A percentile compares a stretch with the other conserved stretches of the same genome.
These are phyloP conservation scores for Cyprinodon tularosa DNA, from an alignment of 2,113 vertebrate species.

Conservation along the genomic window DNA sequence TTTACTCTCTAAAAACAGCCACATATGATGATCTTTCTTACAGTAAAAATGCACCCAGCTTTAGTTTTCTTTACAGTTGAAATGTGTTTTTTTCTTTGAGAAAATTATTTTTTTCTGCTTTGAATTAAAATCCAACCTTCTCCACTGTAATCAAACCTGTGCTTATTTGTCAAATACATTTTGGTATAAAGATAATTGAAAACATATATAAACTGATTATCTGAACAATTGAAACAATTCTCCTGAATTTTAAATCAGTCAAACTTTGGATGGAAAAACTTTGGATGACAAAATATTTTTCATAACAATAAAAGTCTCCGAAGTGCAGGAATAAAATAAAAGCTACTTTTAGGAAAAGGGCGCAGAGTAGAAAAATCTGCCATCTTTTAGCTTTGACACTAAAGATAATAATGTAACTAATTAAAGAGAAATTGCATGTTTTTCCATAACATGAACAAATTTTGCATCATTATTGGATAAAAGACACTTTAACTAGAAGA, in stretches of 20 bases:
- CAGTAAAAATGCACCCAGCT: neutral
- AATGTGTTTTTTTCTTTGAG: neutral
- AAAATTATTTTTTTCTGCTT: neutral
- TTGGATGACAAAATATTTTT: too few relatives aligned
- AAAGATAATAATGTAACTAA: neutral
- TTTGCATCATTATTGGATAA: neutral
- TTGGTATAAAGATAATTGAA: neutral
- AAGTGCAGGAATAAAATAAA: too few relatives aligned
- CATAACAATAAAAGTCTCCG: too few relatives aligned
- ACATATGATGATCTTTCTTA: neutral
- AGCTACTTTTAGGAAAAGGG: neutral
- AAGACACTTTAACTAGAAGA: neutral
- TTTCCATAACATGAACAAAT: neutral
- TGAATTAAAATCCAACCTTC: too few relatives aligned
- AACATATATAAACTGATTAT: neutral
- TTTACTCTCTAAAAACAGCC: neutral
- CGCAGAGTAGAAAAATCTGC: neutral
- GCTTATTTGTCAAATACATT: neutral
- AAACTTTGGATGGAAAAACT: neutral
- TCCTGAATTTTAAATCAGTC: neutral
- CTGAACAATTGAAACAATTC: neutral
- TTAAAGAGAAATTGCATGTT: neutral
- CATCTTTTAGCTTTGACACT: too few relatives aligned
- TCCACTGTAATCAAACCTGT: too few relatives aligned
- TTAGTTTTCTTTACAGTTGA: neutral